A percentile compares a stretch with the other conserved stretches of the same genome.
Evolutionary conservation across 2,113 vertebrate genomes (phyloP).

Genomic region (Cervus canadensis): DNA sequence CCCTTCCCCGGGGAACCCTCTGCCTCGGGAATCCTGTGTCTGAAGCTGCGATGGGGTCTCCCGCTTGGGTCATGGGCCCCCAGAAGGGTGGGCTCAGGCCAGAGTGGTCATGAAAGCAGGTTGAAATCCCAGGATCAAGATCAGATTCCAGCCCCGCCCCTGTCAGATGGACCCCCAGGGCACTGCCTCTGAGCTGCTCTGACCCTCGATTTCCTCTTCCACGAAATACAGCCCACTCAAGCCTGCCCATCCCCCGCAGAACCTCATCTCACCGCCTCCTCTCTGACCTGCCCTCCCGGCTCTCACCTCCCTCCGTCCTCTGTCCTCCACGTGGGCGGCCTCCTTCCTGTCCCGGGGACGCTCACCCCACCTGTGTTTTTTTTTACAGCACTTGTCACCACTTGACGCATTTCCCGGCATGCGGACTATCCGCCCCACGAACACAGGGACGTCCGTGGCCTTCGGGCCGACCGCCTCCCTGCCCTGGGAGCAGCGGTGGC

Average conservation of each 20-base stretch:
- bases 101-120: rapidly evolving
- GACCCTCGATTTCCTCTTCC: not conserved
- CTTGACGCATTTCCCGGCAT: rapidly evolving
- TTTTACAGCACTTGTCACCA: too few species aligned
- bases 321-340: rapidly evolving
- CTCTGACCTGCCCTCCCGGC: not conserved
- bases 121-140: not conserved
- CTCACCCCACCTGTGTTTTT: rapidly evolving
- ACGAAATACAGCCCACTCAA: too few species aligned
- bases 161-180: not conserved
- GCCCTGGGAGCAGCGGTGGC: not conserved
- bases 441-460: not conserved
- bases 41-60: not conserved
- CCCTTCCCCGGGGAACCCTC: not conserved
- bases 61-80: too few species aligned
- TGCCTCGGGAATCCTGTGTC: not conserved
- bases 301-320: not conserved
- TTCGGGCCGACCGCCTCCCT: not conserved
- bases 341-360: rapidly evolving
- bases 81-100: rapidly evolving
- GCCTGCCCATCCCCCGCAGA: rapidly evolving
- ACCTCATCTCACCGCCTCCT: rapidly evolving
- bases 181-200: not conserved
- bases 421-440: rapidly evolving
- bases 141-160: not conserved